Conservation (phyloP, 2,888 invertebrate genomes). For the Tipula unca region DNA sequence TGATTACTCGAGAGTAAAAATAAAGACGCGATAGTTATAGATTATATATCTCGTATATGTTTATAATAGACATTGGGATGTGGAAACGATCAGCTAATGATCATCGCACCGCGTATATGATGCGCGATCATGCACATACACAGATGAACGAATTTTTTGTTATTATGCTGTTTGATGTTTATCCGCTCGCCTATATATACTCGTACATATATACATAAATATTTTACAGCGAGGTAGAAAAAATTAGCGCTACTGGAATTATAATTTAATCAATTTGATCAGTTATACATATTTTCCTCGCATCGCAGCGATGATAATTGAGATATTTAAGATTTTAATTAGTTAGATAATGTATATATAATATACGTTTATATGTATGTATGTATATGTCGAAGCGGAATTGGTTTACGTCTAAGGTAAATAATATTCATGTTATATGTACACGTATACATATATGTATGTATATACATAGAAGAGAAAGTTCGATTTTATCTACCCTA, state of each 20-base stretch:
- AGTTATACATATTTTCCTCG: neutral
- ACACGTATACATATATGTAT: no score
- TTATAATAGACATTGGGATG: neutral
- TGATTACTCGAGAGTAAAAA: neutral
- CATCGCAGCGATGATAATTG: neutral
- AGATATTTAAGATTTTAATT: slow-evolving; percentile 4
- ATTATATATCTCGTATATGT: no score
- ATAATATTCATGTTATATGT: no score
- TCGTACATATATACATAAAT: neutral
- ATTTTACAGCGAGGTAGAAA: neutral
- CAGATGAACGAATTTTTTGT: neutral
- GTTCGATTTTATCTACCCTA: neutral
- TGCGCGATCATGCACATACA: neutral
- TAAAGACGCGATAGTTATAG: neutral
- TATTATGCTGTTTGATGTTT: neutral
- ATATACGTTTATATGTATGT: no score
- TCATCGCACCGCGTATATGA: neutral
- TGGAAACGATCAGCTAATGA: neutral
- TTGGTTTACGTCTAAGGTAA: no score
- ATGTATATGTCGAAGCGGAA: no score
- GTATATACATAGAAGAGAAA: no score
- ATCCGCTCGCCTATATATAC: neutral
- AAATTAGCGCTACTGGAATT: neutral
- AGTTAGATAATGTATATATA: neutral
- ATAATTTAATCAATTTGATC: neutral